Evolutionary conservation across 2,888 invertebrate species (phyloP).

Genomic region (Drosophila niveifrons): DNA sequence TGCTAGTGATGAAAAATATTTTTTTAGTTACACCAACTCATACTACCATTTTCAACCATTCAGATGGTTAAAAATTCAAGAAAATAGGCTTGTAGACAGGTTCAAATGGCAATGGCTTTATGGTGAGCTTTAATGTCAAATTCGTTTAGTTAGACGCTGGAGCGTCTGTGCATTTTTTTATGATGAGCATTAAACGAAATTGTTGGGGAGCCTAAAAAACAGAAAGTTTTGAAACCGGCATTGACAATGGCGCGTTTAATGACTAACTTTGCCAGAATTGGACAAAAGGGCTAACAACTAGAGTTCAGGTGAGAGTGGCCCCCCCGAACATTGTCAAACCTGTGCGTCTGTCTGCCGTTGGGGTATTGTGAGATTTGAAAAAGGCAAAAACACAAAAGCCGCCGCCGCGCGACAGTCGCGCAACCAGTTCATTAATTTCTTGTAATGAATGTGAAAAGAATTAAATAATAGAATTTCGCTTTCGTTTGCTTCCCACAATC

Average conservation of each 20-base stretch:
- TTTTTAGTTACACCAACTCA: too few species aligned
- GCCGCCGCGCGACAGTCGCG: constrained; percentile 18
- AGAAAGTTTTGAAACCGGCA: constrained; percentile 66
- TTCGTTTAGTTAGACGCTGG: constrained; percentile 43
- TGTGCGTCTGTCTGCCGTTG: constrained; percentile 1
- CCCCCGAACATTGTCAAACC: constrained; percentile 24
- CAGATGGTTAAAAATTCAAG: neutral
- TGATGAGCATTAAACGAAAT: constrained; percentile 65
- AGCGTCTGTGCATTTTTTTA: constrained; percentile 35
- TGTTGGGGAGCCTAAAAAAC: constrained; percentile 62
- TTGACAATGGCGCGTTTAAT: constrained; percentile 71
- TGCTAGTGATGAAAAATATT: too few species aligned
- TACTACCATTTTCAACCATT: neutral
- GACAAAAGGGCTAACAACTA: constrained; percentile 55
- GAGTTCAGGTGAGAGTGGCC: constrained; percentile 60
- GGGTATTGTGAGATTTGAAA: constrained; percentile 26
- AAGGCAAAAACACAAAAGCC: constrained; percentile 29
- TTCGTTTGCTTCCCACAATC: constrained; percentile 75
- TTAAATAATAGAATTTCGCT: constrained; percentile 84
- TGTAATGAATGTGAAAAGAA: constrained; percentile 81
- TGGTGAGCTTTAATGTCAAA: constrained; percentile 45
- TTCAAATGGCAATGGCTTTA: constrained; percentile 69
- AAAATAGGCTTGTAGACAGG: constrained; percentile 40
- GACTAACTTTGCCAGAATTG: constrained; percentile 62
- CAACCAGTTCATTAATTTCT: constrained; percentile 66